A percentile compares a stretch with the other conserved stretches of the same genome.
Conservation (phyloP, 1,140 invertebrate species). For the Hesperophylax magnus region DNA sequence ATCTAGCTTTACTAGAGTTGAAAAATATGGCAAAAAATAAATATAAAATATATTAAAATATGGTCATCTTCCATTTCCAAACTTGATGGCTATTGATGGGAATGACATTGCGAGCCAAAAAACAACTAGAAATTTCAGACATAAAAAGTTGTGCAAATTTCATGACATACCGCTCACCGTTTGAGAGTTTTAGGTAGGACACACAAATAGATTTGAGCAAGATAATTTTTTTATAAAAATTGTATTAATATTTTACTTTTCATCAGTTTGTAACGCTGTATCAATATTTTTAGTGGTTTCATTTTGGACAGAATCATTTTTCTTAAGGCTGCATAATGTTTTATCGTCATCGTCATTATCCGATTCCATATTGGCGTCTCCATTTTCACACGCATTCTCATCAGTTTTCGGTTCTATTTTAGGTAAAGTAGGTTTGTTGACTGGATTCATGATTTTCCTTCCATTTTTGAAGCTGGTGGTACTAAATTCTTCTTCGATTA, state of each 20-base stretch:
- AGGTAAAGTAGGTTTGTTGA: constrained; percentile 11
- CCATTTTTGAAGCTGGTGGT: constrained; percentile 36
- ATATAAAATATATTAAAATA: no score
- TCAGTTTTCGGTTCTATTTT: constrained; percentile 54
- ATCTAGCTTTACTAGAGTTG: no score
- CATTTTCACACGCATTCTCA: constrained; percentile 46
- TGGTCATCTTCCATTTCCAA: no score
- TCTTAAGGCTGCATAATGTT: constrained; percentile 38
- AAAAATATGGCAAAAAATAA: no score
- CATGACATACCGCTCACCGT: no score
- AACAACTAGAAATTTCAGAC: no score
- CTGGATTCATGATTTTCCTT: constrained; percentile 22
- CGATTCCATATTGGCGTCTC: constrained; percentile 46
- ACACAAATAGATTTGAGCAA: no score
- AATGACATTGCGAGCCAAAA: no score
- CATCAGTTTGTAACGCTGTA: constrained; percentile 42
- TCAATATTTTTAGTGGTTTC: constrained; percentile 15
- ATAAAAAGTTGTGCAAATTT: no score
- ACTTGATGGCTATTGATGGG: no score
- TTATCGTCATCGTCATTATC: constrained; percentile 47
- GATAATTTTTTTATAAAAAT: no score
- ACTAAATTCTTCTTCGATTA: constrained; percentile 43
- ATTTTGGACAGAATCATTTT: constrained; percentile 40
- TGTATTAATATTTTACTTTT: constrained; percentile 22
- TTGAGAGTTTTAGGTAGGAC: no score